Evolutionary conservation across 2,797 vertebrate species (phyloP).

Genomic region (Babyrousa celebensis): DNA sequence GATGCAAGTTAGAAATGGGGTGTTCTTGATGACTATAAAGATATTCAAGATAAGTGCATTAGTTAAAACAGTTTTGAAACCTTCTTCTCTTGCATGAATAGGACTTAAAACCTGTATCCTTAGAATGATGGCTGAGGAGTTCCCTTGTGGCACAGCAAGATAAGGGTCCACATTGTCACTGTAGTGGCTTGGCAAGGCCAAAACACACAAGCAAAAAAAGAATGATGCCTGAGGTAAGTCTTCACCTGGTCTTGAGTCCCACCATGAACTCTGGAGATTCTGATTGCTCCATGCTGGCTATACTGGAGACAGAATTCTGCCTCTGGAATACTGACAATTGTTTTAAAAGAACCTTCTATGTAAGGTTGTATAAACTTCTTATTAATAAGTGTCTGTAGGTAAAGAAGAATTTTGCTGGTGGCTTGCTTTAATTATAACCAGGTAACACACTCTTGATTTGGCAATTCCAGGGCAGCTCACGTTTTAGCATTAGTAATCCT

Average conservation of each 20-base stretch:
- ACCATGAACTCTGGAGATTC: background rate
- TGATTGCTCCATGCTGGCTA: background rate
- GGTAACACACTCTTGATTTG: background rate
- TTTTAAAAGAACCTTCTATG: background rate
- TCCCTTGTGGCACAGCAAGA: too few species aligned
- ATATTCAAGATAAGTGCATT: background rate
- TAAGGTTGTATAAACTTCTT: background rate
- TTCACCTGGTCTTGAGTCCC: background rate
- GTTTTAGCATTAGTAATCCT: background rate
- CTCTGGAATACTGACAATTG: background rate
- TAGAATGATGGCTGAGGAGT: background rate
- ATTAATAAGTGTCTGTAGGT: background rate
- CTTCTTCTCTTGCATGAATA: background rate
- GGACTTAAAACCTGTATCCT: background rate
- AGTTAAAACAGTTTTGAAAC: constrained; percentile 21
- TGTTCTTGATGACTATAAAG: constrained; percentile 4
- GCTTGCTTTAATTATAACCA: background rate
- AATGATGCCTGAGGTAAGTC: background rate
- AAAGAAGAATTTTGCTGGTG: background rate
- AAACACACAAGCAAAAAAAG: background rate
- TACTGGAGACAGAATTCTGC: background rate
- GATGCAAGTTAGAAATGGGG: constrained; percentile 21
- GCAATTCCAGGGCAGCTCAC: background rate
- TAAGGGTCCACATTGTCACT: too few species aligned
- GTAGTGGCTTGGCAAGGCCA: too few species aligned